Percentiles rank a stretch among this genome's conserved stretches.
These are phyloP conservation scores for Parnassius apollo DNA, from an alignment of 2,888 invertebrate species.

Conservation along the genomic window DNA sequence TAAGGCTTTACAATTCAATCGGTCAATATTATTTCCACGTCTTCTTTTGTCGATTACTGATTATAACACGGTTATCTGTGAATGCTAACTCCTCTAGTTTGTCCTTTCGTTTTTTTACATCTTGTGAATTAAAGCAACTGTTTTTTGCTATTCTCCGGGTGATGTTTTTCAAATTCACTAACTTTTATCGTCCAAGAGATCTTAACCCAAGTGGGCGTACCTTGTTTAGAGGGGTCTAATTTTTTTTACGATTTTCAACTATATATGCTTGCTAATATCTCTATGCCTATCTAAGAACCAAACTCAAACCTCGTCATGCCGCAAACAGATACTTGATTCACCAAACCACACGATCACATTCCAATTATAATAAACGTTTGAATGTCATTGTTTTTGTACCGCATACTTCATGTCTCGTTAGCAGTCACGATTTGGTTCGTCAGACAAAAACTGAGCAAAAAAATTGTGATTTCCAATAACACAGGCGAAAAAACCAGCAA, in stretches of 20 bases:
- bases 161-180: too few relatives aligned
- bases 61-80: not conserved
- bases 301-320: too few relatives aligned
- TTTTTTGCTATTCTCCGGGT: too few relatives aligned
- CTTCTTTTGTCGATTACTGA: not conserved
- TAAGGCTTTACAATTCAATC: slow-evolving; percentile 28
- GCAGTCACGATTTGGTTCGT: not conserved
- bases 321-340: not conserved
- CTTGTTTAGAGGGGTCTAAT: too few relatives aligned
- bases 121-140: too few relatives aligned
- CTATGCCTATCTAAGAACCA: too few relatives aligned
- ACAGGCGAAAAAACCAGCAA: not conserved
- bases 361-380: slow-evolving; percentile 1
- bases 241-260: too few relatives aligned
- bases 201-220: too few relatives aligned
- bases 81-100: too few relatives aligned
- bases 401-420: not conserved
- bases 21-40: slow-evolving; percentile 26
- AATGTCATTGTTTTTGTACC: slow-evolving; percentile 8
- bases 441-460: not conserved
- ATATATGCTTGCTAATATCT: too few relatives aligned
- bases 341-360: not conserved
- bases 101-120: too few relatives aligned
- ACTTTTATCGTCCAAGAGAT: too few relatives aligned
- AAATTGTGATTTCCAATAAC: not conserved